A percentile compares a stretch with the other conserved stretches of the same genome.
phyloP scores from a whole-genome alignment of 2,113 vertebrate species.

The Indicator maculatus region DNA sequence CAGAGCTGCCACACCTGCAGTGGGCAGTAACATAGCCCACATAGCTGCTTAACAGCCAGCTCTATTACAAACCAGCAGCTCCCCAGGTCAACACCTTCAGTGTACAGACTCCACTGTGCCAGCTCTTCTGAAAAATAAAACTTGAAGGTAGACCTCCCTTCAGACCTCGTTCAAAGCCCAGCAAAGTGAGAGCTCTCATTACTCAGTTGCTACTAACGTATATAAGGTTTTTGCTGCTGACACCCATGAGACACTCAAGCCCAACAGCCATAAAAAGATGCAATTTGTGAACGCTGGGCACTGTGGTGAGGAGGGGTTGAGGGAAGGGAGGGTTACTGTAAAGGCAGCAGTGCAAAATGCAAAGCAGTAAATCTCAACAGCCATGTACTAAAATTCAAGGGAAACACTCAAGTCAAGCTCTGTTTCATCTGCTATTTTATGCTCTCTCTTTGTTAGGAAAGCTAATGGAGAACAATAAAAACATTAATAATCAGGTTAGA shows the following conservation, averaged over 20 bases:
- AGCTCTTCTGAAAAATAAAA: background rate
- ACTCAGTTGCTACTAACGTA: background rate
- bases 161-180: background rate
- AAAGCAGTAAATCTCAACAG: background rate
- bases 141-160: background rate
- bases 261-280: constrained; percentile 5
- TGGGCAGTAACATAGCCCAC: background rate
- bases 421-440: constrained; percentile 15
- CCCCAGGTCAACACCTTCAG: background rate
- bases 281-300: background rate
- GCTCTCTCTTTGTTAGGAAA: background rate
- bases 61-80: background rate
- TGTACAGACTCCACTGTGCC: fast-evolving
- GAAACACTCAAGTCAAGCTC: constrained; percentile 11
- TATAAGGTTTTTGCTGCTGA: background rate
- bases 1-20: background rate
- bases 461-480: constrained; percentile 54
- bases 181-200: background rate
- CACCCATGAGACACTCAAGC: background rate
- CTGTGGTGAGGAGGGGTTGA: background rate
- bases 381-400: background rate
- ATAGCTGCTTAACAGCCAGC: background rate
- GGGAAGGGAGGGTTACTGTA: background rate
- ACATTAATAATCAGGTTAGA: constrained; percentile 57
- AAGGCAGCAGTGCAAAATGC: background rate